phyloP scores from a whole-genome alignment of 2,797 vertebrate species.

The Alfaro cultratus region DNA sequence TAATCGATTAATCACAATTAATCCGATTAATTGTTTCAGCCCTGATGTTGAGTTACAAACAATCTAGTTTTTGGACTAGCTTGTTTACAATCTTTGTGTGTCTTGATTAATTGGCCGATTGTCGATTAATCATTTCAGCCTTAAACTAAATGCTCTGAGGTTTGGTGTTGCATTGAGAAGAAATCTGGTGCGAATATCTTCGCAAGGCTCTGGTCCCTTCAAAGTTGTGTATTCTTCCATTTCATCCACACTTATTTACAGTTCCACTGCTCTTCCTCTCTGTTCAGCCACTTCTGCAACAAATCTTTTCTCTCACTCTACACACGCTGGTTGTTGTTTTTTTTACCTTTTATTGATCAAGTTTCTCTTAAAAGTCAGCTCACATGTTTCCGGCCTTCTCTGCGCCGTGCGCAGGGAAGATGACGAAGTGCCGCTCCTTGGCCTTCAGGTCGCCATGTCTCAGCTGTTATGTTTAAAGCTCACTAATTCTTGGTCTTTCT shows the following conservation, averaged over 20 bases:
- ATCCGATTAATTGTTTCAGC: no score
- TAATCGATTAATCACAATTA: no score
- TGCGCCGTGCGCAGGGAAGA: conserved; percentile 26
- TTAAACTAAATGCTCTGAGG: not conserved
- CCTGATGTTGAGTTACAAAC: no score
- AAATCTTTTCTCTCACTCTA: conserved; percentile 14
- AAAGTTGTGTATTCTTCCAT: not conserved
- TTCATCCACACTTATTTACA: conserved; percentile 4
- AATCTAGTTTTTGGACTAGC: no score
- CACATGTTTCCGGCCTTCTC: conserved; percentile 8
- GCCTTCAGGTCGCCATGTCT: conserved; percentile 65
- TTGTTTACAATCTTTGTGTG: no score
- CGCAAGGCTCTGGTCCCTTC: not conserved
- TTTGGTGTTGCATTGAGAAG: not conserved
- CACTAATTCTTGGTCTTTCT: conserved; percentile 98
- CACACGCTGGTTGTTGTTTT: conserved; percentile 18
- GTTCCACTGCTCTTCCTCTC: conserved; percentile 21
- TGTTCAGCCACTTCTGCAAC: conserved; percentile 15
- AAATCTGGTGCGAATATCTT: not conserved
- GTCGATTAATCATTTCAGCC: no score
- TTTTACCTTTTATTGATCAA: conserved; percentile 21
- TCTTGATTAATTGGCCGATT: no score
- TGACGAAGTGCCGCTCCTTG: conserved; percentile 27
- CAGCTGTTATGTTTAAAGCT: conserved; percentile 75
- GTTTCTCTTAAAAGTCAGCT: conserved; percentile 28